Evolutionary conservation across 2,888 invertebrate species (phyloP).

Genomic region (Allygus modestus): DNA sequence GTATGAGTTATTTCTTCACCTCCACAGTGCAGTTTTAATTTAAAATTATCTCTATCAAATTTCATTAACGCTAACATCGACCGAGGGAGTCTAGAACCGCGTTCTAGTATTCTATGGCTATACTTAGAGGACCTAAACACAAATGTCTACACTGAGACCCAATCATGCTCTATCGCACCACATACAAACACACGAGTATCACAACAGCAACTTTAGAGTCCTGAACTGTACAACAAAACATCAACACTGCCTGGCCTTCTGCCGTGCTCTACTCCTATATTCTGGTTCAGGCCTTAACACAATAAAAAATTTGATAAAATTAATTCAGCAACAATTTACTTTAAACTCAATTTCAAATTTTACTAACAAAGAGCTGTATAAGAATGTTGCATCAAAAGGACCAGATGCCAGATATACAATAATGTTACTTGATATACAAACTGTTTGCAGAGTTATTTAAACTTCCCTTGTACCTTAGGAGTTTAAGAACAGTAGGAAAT

Average conservation of each 20-base stretch:
- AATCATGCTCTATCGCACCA: constrained; percentile 55
- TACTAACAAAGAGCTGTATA: no score
- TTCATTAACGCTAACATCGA: constrained; percentile 16
- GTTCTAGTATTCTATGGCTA: constrained; percentile 11
- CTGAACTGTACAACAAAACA: constrained; percentile 31
- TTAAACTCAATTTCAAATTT: no score
- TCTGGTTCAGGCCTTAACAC: constrained; percentile 11
- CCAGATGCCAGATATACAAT: no score
- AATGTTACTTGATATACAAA: no score
- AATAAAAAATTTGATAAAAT: no score
- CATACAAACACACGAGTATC: constrained; percentile 18
- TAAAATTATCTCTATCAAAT: not conserved
- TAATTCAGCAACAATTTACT: no score
- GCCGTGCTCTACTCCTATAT: not conserved
- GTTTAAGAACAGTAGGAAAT: no score
- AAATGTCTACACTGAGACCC: constrained; percentile 40
- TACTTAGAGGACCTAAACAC: constrained; percentile 53
- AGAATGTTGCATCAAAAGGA: no score
- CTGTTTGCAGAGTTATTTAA: no score
- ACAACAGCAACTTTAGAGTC: constrained; percentile 42
- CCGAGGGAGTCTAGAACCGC: constrained; percentile 22
- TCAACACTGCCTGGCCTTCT: constrained; percentile 2
- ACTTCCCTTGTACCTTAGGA: no score
- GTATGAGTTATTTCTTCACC: constrained; percentile 26
- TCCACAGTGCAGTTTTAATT: constrained; percentile 5